A percentile compares a stretch with the other conserved stretches of the same genome.
Conservation (phyloP, 2,797 vertebrate genomes). For the Prunella strophiata region DNA sequence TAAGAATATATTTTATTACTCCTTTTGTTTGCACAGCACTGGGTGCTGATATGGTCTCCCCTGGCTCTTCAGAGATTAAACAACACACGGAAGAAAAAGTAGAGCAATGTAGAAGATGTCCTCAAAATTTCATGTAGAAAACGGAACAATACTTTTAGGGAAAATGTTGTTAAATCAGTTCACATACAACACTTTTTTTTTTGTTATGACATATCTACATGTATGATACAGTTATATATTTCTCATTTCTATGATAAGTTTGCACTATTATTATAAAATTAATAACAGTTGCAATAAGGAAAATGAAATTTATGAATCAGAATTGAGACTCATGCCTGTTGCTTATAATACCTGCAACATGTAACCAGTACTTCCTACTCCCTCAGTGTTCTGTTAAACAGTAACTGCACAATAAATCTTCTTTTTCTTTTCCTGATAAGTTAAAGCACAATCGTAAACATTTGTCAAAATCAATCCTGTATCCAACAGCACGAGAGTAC, state of each 20-base stretch:
- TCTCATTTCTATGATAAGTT: neutral
- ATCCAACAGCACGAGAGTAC: neutral
- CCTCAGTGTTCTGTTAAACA: neutral
- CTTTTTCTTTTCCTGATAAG: neutral
- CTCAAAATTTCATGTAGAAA: neutral
- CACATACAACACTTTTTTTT: neutral
- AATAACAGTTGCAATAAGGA: neutral
- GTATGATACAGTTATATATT: neutral
- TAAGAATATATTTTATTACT: slow-evolving; percentile 43
- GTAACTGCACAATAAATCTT: neutral
- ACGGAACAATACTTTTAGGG: neutral
- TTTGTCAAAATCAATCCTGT: neutral
- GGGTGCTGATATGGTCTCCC: neutral
- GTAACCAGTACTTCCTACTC: neutral
- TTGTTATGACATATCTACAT: neutral
- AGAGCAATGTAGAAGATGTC: neutral
- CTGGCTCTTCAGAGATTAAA: slow-evolving; percentile 26
- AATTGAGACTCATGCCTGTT: neutral
- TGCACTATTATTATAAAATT: neutral
- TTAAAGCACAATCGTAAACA: neutral
- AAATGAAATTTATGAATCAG: neutral
- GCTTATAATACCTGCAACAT: neutral
- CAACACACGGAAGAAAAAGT: slow-evolving; percentile 19
- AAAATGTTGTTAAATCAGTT: neutral
- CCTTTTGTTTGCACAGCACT: slow-evolving; percentile 44